Conservation (phyloP, 2,888 invertebrate genomes). For the Apamea sordens region DNA sequence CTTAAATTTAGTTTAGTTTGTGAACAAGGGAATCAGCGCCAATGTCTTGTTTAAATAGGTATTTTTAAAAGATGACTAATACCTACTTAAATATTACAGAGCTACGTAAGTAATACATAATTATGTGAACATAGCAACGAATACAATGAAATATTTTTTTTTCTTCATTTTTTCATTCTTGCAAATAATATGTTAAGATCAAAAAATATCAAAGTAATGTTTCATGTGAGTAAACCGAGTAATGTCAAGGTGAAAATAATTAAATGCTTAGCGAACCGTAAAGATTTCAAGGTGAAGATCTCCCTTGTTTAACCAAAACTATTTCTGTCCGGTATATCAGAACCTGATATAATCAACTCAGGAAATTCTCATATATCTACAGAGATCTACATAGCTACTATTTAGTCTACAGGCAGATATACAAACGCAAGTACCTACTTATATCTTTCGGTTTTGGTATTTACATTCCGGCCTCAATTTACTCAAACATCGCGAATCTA, state of each 20-base stretch:
- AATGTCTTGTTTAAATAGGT: background rate
- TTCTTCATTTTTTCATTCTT: background rate
- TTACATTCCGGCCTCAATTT: too few relatives aligned
- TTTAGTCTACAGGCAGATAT: constrained; percentile 22
- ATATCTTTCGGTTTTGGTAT: too few relatives aligned
- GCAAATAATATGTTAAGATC: too few relatives aligned
- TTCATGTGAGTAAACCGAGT: constrained; percentile 24
- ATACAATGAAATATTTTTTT: background rate
- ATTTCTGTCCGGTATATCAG: constrained; percentile 23
- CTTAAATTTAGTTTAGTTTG: too few relatives aligned
- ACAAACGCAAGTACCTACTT: background rate
- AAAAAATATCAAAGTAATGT: background rate
- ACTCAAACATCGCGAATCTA: too few relatives aligned
- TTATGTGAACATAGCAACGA: background rate
- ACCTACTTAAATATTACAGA: background rate
- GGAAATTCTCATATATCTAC: background rate
- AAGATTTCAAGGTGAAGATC: constrained; percentile 50
- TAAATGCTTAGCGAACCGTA: constrained; percentile 35
- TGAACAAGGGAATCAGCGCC: too few relatives aligned
- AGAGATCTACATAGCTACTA: background rate
- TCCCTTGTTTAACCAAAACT: constrained; percentile 37
- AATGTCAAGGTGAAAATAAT: constrained; percentile 44
- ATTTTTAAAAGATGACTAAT: background rate
- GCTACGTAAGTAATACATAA: background rate
- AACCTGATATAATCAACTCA: background rate